Evolutionary conservation across 1,140 invertebrate species (phyloP).

Genomic region (Drosophila pseudoananassae): DNA sequence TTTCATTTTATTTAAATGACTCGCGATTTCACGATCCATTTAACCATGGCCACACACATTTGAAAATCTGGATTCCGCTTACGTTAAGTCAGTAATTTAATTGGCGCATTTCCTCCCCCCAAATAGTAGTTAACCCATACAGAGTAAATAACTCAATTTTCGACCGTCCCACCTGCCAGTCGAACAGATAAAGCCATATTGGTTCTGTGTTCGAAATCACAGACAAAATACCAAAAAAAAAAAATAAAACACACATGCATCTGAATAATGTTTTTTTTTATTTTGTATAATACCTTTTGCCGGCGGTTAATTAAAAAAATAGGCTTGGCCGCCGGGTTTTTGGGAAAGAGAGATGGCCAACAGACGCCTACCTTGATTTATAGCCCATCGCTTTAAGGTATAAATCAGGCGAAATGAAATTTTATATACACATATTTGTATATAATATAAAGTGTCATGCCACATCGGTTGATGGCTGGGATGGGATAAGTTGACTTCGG

Average conservation of each 20-base stretch:
- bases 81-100: slow-evolving; percentile 4
- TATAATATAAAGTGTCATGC: slow-evolving; percentile 35
- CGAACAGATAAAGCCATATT: slow-evolving; percentile 28
- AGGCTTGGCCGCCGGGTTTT: slow-evolving; percentile 55
- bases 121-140: slow-evolving; percentile 7
- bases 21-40: slow-evolving; percentile 4
- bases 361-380: slow-evolving; percentile 72
- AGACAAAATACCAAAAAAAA: slow-evolving; percentile 9
- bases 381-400: slow-evolving; percentile 55
- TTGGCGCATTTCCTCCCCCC: slow-evolving; percentile 1
- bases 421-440: slow-evolving; percentile 27
- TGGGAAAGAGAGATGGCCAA: not conserved
- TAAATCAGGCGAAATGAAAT: slow-evolving; percentile 70
- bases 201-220: slow-evolving; percentile 15
- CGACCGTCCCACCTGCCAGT: slow-evolving; percentile 30
- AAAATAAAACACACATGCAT: slow-evolving; percentile 12
- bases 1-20: not conserved
- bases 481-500: slow-evolving; percentile 17
- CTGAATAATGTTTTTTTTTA: slow-evolving; percentile 8
- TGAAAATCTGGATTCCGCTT: not conserved
- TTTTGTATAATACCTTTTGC: slow-evolving; percentile 45
- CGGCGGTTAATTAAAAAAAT: slow-evolving; percentile 72
- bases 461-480: not conserved
- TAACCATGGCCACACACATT: not conserved
- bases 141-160: slow-evolving; percentile 36